Evolutionary conservation across 2,888 invertebrate genomes (phyloP).

Genomic region (Podabrus alpinus): DNA sequence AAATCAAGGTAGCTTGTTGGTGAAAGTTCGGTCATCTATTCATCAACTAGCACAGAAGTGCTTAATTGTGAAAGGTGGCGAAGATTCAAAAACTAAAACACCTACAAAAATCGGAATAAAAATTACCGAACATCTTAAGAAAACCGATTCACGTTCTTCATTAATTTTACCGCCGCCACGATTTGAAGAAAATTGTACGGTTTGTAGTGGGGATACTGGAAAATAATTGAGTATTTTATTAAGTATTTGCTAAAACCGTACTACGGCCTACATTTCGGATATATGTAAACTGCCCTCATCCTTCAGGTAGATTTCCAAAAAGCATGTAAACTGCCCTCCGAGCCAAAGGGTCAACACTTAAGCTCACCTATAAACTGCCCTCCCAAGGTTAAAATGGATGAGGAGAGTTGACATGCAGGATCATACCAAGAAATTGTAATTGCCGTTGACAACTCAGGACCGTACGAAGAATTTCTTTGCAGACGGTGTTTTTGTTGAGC

Average conservation of each 20-base stretch:
- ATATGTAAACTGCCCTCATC: no score
- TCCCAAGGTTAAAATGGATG: no score
- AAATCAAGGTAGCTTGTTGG: slow-evolving; percentile 59
- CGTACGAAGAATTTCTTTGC: no score
- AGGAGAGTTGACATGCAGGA: no score
- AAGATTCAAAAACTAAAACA: not conserved
- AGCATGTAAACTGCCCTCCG: no score
- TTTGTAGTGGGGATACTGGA: not conserved
- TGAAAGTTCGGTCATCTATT: slow-evolving; percentile 62
- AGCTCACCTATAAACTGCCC: no score
- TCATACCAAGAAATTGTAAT: no score
- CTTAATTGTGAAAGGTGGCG: slow-evolving; percentile 30
- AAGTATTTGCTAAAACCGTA: not conserved
- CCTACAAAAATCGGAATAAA: not conserved
- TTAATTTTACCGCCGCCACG: slow-evolving; percentile 1
- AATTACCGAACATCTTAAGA: not conserved
- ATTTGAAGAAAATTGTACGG: slow-evolving; percentile 16
- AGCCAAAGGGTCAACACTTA: no score
- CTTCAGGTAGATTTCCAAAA: no score
- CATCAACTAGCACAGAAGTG: slow-evolving; percentile 62
- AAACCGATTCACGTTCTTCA: not conserved
- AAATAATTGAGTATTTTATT: not conserved
- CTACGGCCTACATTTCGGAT: no score
- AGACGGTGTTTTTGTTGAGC: no score
- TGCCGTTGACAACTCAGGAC: no score